Percentiles rank a stretch among this genome's conserved stretches.
phyloP scores from a whole-genome alignment of 2,113 vertebrate genomes.

The Crocuta crocuta region DNA sequence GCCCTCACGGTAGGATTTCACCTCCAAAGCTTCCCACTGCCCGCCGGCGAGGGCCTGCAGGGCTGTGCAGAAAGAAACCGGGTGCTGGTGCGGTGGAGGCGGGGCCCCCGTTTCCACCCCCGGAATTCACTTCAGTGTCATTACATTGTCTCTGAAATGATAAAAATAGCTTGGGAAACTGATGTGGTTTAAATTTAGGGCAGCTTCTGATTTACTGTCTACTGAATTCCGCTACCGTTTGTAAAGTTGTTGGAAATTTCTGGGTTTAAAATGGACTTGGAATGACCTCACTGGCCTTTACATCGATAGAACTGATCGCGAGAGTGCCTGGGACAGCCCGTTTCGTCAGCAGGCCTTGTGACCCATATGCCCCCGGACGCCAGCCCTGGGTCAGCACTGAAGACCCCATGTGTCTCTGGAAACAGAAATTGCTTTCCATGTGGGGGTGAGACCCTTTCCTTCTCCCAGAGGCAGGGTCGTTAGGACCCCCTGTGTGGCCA shows the following conservation, averaged over 20 bases:
- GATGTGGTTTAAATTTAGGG: conserved; percentile 68
- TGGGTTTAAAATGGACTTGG: conserved; percentile 58
- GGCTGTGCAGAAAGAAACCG: background rate
- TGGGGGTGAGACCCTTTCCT: background rate
- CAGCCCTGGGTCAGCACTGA: accelerated
- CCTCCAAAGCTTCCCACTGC: background rate
- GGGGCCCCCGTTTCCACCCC: background rate
- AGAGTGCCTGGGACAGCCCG: background rate
- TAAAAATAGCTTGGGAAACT: conserved; percentile 65
- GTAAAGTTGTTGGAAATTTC: conserved; percentile 61
- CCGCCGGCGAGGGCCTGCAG: background rate
- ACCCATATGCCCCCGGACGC: no score
- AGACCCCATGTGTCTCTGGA: background rate
- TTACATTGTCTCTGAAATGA: conserved; percentile 56
- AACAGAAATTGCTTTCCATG: background rate
- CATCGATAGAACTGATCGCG: background rate
- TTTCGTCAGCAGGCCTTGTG: background rate
- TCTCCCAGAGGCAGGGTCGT: background rate
- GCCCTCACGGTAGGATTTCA: background rate
- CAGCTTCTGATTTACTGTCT: conserved; percentile 69
- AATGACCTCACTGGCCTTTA: background rate
- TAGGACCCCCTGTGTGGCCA: background rate
- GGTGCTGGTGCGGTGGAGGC: background rate
- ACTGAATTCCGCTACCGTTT: conserved; percentile 22
- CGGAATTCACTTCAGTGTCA: conserved; percentile 41